Evolutionary conservation across 2,113 vertebrate species (phyloP).

Genomic region (Aphelocoma coerulescens): DNA sequence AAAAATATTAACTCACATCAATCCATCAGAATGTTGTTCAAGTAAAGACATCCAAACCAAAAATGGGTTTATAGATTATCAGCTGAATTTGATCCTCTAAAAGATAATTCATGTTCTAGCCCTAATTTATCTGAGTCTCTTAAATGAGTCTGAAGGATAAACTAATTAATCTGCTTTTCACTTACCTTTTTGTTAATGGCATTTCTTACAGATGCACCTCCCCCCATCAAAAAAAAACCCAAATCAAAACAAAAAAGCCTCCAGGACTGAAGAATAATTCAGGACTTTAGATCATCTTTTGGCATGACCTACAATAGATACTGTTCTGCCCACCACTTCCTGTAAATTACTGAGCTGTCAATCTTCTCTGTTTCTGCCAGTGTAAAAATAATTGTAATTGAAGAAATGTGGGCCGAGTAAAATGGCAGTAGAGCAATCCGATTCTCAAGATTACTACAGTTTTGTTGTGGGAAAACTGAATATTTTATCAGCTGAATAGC

Average conservation of each 20-base stretch:
- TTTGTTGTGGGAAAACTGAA: background rate
- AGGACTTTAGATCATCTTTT: background rate
- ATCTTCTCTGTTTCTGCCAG: background rate
- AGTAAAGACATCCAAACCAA: background rate
- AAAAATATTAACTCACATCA: background rate
- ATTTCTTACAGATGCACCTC: background rate
- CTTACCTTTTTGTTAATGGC: background rate
- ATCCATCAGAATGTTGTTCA: background rate
- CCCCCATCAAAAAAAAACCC: too few species aligned
- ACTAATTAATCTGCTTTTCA: background rate
- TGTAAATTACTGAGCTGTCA: background rate
- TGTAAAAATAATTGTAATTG: background rate
- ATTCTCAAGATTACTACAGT: background rate
- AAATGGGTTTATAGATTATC: background rate
- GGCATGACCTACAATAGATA: background rate
- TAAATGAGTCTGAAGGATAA: background rate
- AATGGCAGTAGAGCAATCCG: background rate
- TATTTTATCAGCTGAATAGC: background rate
- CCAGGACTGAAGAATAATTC: background rate
- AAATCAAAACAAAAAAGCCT: background rate
- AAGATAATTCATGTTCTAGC: background rate
- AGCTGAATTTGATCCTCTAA: background rate
- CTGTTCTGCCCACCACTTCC: background rate
- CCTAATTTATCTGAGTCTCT: background rate
- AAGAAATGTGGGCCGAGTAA: background rate